Percentiles rank a stretch among this genome's conserved stretches.
phyloP scores from a whole-genome alignment of 1,140 invertebrate species.

The Ectropis grisescens region DNA sequence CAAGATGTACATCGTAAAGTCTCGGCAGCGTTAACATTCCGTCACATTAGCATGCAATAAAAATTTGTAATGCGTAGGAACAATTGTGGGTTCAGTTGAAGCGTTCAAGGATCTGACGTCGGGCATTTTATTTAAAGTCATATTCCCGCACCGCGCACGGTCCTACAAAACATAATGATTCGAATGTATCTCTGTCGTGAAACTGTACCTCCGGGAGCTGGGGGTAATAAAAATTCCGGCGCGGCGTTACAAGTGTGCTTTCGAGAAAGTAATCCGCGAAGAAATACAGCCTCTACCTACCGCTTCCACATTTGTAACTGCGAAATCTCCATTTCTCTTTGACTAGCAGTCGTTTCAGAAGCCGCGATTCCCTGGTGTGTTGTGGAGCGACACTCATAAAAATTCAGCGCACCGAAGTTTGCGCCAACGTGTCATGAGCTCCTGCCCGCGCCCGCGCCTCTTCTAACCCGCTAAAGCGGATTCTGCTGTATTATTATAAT shows the following conservation, averaged over 20 bases:
- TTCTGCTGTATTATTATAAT: conserved; percentile 27
- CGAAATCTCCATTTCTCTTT: conserved; percentile 63
- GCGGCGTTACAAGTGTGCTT: conserved; percentile 44
- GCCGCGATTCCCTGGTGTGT: conserved; percentile 48
- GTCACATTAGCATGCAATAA: neutral
- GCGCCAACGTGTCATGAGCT: conserved; percentile 26
- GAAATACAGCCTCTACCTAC: conserved; percentile 51
- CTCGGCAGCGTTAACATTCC: too few species aligned
- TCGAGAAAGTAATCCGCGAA: conserved; percentile 53
- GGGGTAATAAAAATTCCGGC: conserved; percentile 53
- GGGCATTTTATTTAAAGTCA: conserved; percentile 22
- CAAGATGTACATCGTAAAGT: too few species aligned
- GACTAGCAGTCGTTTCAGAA: conserved; percentile 52
- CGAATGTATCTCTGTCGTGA: conserved; percentile 40
- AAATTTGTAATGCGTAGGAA: conserved; percentile 1
- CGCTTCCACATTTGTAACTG: conserved; percentile 58
- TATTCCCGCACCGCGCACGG: conserved; percentile 14
- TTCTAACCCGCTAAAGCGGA: conserved; percentile 3
- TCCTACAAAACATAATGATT: conserved; percentile 38
- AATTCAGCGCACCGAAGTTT: conserved; percentile 52
- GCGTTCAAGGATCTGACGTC: neutral
- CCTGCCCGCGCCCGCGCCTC: conserved; percentile 9
- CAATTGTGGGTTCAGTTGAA: conserved; percentile 1
- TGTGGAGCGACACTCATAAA: conserved; percentile 56
- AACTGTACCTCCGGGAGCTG: conserved; percentile 42